These are phyloP conservation scores for Tolmerus cingulatus DNA, from an alignment of 2,888 invertebrate species.

Conservation along the genomic window DNA sequence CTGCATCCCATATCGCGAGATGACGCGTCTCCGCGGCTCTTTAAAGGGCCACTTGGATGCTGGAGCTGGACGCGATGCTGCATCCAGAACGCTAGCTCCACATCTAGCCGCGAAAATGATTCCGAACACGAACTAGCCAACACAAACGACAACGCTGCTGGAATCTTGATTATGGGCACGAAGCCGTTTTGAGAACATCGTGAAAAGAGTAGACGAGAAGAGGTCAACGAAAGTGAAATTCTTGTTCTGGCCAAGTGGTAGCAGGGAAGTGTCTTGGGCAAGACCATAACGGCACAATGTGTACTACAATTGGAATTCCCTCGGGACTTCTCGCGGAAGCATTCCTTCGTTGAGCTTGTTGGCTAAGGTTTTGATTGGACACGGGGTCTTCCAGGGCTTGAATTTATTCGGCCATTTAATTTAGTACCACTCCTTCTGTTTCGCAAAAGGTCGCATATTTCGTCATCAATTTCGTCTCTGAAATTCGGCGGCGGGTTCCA, in stretches of 20 bases:
- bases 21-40: neutral
- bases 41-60: neutral
- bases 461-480: neutral
- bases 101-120: neutral
- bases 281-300: neutral
- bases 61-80: neutral
- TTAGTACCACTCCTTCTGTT: neutral
- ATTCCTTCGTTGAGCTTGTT: neutral
- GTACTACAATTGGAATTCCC: neutral
- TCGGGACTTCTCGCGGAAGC: neutral
- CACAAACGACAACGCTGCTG: neutral
- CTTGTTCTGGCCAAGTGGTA: neutral
- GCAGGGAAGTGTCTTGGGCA: neutral
- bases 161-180: neutral
- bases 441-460: neutral
- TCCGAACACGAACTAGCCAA: neutral
- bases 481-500: neutral
- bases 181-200: neutral
- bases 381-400: neutral
- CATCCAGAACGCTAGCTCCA: neutral
- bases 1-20: neutral
- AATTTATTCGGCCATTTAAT: neutral
- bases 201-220: constrained; percentile 5
- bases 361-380: neutral
- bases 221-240: constrained; percentile 15